Percentiles rank a stretch among this genome's conserved stretches.
Evolutionary conservation across 1,140 invertebrate species (phyloP).

Genomic region (Lepidurus couesii): DNA sequence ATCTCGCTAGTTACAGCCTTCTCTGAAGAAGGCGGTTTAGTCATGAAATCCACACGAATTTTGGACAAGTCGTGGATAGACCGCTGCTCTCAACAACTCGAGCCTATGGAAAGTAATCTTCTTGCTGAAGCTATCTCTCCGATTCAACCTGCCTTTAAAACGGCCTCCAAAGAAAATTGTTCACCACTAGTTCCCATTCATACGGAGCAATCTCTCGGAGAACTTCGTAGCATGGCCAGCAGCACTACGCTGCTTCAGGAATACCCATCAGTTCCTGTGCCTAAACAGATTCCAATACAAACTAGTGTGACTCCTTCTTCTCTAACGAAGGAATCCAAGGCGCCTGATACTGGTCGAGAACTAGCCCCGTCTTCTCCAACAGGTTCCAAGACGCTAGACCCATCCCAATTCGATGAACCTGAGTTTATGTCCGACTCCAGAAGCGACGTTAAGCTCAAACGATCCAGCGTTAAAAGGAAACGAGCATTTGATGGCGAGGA

Average conservation of each 20-base stretch:
- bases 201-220: not conserved
- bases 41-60: not conserved
- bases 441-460: not conserved
- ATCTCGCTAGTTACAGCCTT: not conserved
- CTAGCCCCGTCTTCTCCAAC: not conserved
- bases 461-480: not conserved
- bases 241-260: not conserved
- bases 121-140: not conserved
- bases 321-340: too few relatives aligned
- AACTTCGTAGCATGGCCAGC: not conserved
- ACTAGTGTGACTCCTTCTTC: not conserved
- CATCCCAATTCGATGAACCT: not conserved
- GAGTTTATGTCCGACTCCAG: not conserved
- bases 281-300: not conserved
- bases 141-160: not conserved
- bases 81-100: not conserved
- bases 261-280: not conserved
- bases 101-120: not conserved
- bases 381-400: not conserved
- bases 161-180: not conserved
- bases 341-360: not conserved
- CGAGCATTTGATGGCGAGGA: not conserved
- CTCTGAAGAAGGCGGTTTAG: not conserved
- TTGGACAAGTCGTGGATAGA: not conserved
- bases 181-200: not conserved